Conservation (phyloP, 2,113 vertebrate genomes). For the Zosterops japonicus region DNA sequence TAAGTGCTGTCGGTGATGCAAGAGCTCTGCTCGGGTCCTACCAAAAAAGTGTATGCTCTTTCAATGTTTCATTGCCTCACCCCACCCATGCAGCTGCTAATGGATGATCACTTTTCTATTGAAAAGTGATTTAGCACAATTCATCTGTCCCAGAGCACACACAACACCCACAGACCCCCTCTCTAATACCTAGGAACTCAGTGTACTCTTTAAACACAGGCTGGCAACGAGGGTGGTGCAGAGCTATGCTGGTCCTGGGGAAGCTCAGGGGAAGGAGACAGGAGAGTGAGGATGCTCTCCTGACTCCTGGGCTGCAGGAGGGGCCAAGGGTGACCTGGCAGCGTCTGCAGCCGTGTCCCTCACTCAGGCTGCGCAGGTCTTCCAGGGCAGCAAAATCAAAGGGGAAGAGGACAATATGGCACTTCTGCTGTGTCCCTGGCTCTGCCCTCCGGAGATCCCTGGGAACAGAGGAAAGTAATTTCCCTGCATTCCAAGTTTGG, state of each 20-base stretch:
- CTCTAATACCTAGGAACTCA: not conserved
- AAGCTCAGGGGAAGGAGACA: not conserved
- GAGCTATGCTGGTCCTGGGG: not conserved
- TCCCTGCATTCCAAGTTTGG: fast-evolving
- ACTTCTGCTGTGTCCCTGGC: not conserved
- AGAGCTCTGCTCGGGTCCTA: not conserved
- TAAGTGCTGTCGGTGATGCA: not conserved
- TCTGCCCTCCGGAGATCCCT: fast-evolving
- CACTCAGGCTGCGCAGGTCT: fast-evolving
- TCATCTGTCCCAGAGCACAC: not conserved
- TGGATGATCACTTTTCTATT: not conserved
- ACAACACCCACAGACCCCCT: not conserved
- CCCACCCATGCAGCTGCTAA: not conserved
- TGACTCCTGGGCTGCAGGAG: fast-evolving
- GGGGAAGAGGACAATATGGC: not conserved
- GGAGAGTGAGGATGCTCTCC: not conserved
- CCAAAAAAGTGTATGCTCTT: not conserved
- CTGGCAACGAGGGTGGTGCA: not conserved
- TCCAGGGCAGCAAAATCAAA: not conserved
- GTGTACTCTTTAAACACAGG: not conserved
- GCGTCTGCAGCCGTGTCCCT: not conserved
- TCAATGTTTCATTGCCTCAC: not conserved
- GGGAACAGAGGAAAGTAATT: not conserved
- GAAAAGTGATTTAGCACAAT: not conserved
- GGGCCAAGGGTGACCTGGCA: fast-evolving